These are phyloP conservation scores for Musca vetustissima DNA, from an alignment of 1,140 invertebrate genomes.

Conservation along the genomic window DNA sequence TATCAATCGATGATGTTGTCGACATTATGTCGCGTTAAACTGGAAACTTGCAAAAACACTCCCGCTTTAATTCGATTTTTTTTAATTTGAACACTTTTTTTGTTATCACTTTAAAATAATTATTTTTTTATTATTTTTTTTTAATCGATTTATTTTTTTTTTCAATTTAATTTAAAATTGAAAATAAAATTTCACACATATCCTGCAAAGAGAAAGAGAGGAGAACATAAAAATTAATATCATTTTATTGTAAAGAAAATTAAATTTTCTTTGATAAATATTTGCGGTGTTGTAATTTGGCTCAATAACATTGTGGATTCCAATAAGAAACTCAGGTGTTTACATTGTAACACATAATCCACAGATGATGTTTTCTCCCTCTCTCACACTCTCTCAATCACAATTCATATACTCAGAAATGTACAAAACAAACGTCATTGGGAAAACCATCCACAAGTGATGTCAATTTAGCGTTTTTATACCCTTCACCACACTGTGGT, in stretches of 20 bases:
- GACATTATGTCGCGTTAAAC: conserved; percentile 37
- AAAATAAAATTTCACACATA: conserved; percentile 13
- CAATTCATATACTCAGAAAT: neutral
- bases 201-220: conserved; percentile 8
- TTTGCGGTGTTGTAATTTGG: conserved; percentile 4
- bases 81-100: neutral
- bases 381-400: conserved; percentile 8
- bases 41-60: no score
- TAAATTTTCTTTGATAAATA: neutral
- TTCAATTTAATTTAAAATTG: conserved; percentile 8
- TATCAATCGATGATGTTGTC: conserved; percentile 39
- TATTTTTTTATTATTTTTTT: no score
- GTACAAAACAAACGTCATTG: no score
- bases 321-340: no score
- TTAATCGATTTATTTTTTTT: neutral
- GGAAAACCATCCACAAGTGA: no score
- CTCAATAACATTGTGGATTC: no score
- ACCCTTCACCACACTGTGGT: no score
- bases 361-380: neutral
- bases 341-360: neutral
- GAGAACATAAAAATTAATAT: neutral
- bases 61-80: no score
- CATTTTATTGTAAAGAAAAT: neutral
- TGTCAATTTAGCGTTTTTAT: no score
- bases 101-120: conserved; percentile 4